Conservation (phyloP, 2,888 invertebrate genomes). For the Drosophila kambysellisi region DNA sequence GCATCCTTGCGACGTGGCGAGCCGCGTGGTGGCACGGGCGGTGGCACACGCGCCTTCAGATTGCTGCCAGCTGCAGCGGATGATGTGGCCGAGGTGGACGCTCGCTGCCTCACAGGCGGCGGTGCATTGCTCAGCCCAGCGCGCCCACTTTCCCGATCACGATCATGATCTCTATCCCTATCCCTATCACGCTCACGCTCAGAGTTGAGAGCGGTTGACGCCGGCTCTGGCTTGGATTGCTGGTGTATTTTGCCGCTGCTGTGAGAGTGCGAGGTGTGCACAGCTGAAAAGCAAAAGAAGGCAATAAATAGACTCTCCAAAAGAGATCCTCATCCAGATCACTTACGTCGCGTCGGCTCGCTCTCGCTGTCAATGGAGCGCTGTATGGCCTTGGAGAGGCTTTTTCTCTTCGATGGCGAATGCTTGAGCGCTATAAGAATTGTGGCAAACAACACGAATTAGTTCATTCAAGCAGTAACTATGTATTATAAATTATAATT, state of each 20-base stretch:
- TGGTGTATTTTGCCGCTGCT: slow-evolving; percentile 72
- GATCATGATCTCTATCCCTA: slow-evolving; percentile 16
- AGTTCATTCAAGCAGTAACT: not conserved
- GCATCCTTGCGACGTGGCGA: slow-evolving; percentile 87
- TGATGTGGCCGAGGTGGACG: slow-evolving; percentile 86
- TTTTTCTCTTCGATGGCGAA: slow-evolving; percentile 98
- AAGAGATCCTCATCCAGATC: not conserved
- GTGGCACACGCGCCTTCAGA: slow-evolving; percentile 91
- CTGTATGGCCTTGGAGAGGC: slow-evolving; percentile 90
- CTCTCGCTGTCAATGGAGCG: slow-evolving; percentile 90
- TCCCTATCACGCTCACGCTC: slow-evolving; percentile 38
- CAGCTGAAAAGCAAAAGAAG: slow-evolving; percentile 30
- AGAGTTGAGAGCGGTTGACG: slow-evolving; percentile 79
- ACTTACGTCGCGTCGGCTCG: slow-evolving; percentile 87
- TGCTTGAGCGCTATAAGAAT: slow-evolving; percentile 94
- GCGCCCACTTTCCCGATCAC: slow-evolving; percentile 52
- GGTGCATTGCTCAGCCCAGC: slow-evolving; percentile 52
- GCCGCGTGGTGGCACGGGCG: slow-evolving; percentile 94
- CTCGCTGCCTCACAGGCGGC: slow-evolving; percentile 75
- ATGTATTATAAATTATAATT: not conserved
- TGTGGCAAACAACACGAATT: slow-evolving; percentile 24
- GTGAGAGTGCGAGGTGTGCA: slow-evolving; percentile 72
- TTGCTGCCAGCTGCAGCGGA: slow-evolving; percentile 62
- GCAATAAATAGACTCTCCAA: not conserved
- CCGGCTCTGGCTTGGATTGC: slow-evolving; percentile 58